These are phyloP conservation scores for Diacarnus erythraeanus DNA, from an alignment of 37 sponge, comb jelly and placozoan species.

Conservation along the genomic window DNA sequence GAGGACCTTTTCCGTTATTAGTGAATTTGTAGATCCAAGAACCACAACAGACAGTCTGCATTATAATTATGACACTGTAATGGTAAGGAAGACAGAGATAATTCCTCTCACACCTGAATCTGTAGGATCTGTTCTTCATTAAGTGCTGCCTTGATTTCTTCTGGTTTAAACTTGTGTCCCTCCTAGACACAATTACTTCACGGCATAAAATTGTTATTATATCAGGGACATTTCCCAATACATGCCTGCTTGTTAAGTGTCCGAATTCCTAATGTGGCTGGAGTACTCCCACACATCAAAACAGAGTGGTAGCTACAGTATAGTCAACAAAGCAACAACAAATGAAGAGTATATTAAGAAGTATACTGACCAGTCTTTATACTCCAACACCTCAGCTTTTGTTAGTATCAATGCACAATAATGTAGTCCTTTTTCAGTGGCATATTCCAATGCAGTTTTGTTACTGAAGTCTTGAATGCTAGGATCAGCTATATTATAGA, in stretches of 20 bases:
- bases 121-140: constrained; percentile 22
- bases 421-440: constrained; percentile 45
- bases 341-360: not conserved
- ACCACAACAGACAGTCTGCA: constrained; percentile 57
- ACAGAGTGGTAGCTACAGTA: constrained; percentile 13
- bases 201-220: too few relatives aligned
- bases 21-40: constrained; percentile 84
- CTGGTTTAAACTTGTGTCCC: constrained; percentile 10
- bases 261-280: constrained; percentile 17
- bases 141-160: constrained; percentile 18
- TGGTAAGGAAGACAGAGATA: too few relatives aligned
- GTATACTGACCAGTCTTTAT: constrained; percentile 1
- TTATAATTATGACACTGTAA: not conserved
- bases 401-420: constrained; percentile 71
- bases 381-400: constrained; percentile 14
- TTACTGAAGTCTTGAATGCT: constrained; percentile 38
- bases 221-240: too few relatives aligned
- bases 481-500: constrained; percentile 44
- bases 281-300: constrained; percentile 14
- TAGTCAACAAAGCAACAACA: not conserved
- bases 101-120: constrained; percentile 28
- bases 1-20: constrained; percentile 73
- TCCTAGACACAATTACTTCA: constrained; percentile 18
- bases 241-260: constrained; percentile 18
- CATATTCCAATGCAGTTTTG: constrained; percentile 68